Conservation (phyloP, 92 coral and sea anemone genomes). For the Chrysogorgia sp. region DNA sequence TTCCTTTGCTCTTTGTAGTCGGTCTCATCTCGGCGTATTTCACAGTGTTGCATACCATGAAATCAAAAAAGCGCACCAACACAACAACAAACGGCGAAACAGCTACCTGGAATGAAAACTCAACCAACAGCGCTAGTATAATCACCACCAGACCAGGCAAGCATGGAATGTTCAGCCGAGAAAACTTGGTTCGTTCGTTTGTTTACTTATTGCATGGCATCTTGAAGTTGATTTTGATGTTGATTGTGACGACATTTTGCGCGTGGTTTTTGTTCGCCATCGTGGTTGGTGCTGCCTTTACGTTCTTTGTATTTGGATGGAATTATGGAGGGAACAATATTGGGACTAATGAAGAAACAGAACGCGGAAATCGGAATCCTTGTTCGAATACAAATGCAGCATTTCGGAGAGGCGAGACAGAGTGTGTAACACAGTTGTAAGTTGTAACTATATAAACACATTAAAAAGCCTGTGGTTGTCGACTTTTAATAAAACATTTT, state of each 20-base stretch:
- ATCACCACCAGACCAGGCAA: neutral
- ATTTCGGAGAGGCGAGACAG: too few relatives aligned
- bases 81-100: neutral
- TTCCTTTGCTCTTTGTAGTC: neutral
- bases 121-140: neutral
- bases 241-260: neutral
- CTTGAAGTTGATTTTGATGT: slow-evolving; percentile 1
- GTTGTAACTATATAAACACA: too few relatives aligned
- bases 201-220: neutral
- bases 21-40: neutral
- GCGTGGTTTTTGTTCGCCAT: neutral
- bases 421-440: too few relatives aligned
- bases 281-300: neutral
- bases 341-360: neutral
- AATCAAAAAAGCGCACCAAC: neutral
- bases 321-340: neutral
- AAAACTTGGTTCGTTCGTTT: neutral
- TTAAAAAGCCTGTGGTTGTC: too few relatives aligned
- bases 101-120: too few relatives aligned
- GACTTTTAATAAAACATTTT: too few relatives aligned
- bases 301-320: neutral
- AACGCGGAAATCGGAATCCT: neutral
- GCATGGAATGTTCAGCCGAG: neutral
- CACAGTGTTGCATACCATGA: neutral
- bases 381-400: too few relatives aligned